phyloP scores from a whole-genome alignment of 2,797 vertebrate genomes.

The Catostomus latipinnis region DNA sequence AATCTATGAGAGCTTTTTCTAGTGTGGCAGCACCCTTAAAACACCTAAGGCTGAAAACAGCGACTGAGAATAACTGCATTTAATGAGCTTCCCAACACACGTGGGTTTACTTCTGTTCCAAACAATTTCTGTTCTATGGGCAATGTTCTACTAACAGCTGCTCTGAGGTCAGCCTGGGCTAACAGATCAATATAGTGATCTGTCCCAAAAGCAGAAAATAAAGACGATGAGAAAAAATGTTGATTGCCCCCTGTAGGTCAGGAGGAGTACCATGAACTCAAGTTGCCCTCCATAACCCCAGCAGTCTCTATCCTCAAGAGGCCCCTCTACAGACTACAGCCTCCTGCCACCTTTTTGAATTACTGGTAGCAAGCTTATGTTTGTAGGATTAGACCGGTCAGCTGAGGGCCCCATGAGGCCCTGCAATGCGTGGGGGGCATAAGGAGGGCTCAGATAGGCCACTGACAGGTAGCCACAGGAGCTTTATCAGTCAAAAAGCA shows the following conservation, averaged over 20 bases:
- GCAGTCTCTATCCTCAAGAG: constrained; percentile 25
- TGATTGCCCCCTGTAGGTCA: background rate
- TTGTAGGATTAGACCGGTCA: constrained; percentile 75
- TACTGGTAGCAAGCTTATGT: constrained; percentile 72
- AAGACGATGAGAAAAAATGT: background rate
- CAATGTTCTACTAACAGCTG: constrained; percentile 9
- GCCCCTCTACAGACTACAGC: constrained; percentile 8
- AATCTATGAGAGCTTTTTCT: too few relatives aligned
- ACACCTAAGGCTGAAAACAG: too few relatives aligned
- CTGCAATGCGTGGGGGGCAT: constrained; percentile 36
- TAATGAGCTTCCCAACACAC: background rate
- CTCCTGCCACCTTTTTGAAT: constrained; percentile 62
- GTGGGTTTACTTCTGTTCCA: background rate
- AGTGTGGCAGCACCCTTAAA: background rate
- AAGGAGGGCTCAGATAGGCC: background rate
- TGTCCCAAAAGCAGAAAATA: background rate
- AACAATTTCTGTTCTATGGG: constrained; percentile 19
- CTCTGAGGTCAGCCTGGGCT: constrained; percentile 3
- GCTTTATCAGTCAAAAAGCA: constrained; percentile 48
- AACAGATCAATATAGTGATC: constrained; percentile 19
- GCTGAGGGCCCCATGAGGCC: constrained; percentile 67
- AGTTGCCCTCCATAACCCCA: constrained; percentile 24
- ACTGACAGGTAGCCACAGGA: constrained; percentile 18
- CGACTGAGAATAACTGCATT: background rate
- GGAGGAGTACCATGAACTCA: constrained; percentile 15